Evolutionary conservation across 2,888 invertebrate genomes (phyloP), one percentile per base, ranked within the genome.

Genomic region (Pyrrhosoma nymphula): DNA sequence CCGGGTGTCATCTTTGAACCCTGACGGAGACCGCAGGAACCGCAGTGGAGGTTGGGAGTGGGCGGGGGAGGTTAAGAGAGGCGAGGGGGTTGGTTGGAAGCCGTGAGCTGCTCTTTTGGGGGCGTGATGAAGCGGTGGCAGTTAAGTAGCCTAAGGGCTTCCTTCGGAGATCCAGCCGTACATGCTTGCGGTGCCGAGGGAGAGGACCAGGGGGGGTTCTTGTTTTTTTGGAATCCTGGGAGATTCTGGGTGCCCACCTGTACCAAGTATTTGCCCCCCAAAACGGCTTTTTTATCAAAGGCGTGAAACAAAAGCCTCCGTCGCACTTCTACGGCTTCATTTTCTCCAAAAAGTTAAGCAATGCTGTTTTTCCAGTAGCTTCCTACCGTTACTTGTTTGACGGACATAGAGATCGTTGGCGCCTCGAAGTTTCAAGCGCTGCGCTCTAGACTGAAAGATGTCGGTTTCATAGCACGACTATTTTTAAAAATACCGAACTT

Each of bases 1-100:
- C 30, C 82, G 30, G 82, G 82, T 82, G 82, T 82, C 82, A 82
- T 82, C 82, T 82, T 82, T 35, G 82, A 82, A 35, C 35, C 82
- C 82, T 35, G 30, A 35, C 35, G 35, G 30, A 35, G 82, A 82
- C 82, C 82, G 82, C 82, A 82, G 35, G 12, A 18, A 82, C 82
- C 82, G 82, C 82, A 82, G 35, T 12, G 35, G 82, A 16, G 35
- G 35, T n/a, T n/a, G n/a, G n/a, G n/a, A n/a, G n/a, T n/a, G 16
- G 16, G 35, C 20, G 69, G 69, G 12, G 26, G 69, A 18, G 26
- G 26, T 69, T 10, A n/a, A 20, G 12, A 2, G 69, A 3, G 69
- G 69, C 26, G 69, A 26, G 69, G 69, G 69, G 26, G 18, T 12
- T 26, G 69, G 69, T 4, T 12, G 69, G 69, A 20, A 69, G 60